These are phyloP conservation scores for Trachelus stipa DNA, from an alignment of 2,888 invertebrate species.

Conservation along the genomic window DNA sequence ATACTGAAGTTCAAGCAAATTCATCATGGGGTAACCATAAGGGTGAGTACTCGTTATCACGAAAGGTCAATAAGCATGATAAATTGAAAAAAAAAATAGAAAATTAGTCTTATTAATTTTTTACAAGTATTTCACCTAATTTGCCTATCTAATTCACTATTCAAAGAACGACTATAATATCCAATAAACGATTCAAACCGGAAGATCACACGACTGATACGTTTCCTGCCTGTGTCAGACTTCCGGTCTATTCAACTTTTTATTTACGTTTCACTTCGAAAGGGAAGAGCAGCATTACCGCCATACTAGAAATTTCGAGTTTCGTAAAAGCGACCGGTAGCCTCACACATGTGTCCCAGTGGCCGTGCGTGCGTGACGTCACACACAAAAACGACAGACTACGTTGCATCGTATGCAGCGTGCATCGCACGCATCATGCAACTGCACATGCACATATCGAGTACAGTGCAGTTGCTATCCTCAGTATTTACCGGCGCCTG, in stretches of 20 bases:
- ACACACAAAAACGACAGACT: background rate
- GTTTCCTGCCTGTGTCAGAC: background rate
- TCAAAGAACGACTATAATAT: no score
- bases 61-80: background rate
- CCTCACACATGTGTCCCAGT: background rate
- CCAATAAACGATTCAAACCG: background rate
- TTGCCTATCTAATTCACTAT: background rate
- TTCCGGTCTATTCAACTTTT: background rate
- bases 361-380: background rate
- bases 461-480: background rate
- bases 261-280: background rate
- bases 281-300: background rate
- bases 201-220: background rate
- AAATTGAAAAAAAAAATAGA: no score
- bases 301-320: background rate
- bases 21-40: slow-evolving; percentile 4
- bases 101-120: background rate
- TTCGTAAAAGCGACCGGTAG: background rate
- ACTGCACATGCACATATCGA: background rate
- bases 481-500: slow-evolving; percentile 27
- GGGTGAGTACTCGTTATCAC: background rate
- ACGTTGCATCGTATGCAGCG: background rate
- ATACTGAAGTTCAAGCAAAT: slow-evolving; percentile 34
- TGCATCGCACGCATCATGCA: background rate
- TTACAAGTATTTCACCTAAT: background rate